Conservation (phyloP, 92 coral and sea anemone species). For the Siderastrea radians region DNA sequence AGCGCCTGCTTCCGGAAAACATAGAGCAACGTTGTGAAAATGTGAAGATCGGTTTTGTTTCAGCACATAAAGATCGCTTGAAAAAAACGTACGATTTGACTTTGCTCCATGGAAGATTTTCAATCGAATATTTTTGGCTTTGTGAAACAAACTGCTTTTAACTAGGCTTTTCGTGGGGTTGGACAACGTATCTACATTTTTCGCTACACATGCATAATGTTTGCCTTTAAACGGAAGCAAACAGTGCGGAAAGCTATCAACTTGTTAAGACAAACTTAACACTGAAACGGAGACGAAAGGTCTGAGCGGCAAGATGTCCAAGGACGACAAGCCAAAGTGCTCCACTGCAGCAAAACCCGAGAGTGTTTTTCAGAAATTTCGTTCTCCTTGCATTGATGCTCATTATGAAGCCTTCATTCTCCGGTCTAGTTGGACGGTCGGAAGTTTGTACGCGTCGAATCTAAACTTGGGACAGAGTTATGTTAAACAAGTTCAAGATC, state of each 20-base stretch:
- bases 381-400: conserved; percentile 87
- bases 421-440: conserved; percentile 87
- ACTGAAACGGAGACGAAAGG: neutral
- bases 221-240: neutral
- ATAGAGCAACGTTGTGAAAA: neutral
- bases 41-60: neutral
- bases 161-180: neutral
- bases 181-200: neutral
- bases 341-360: neutral
- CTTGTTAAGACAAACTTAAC: neutral
- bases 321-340: neutral
- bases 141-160: neutral
- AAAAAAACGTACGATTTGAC: neutral
- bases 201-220: neutral
- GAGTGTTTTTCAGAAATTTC: conserved; percentile 21
- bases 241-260: neutral
- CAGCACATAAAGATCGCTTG: neutral
- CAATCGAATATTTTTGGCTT: neutral
- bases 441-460: conserved; percentile 85
- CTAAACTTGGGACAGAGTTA: conserved; percentile 83
- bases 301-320: conserved; percentile 7
- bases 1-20: neutral
- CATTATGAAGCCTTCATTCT: conserved; percentile 87
- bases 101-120: neutral
- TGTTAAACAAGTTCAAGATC: conserved; percentile 71